Conservation (phyloP, 2,888 invertebrate species). For the Aphodius granarius region DNA sequence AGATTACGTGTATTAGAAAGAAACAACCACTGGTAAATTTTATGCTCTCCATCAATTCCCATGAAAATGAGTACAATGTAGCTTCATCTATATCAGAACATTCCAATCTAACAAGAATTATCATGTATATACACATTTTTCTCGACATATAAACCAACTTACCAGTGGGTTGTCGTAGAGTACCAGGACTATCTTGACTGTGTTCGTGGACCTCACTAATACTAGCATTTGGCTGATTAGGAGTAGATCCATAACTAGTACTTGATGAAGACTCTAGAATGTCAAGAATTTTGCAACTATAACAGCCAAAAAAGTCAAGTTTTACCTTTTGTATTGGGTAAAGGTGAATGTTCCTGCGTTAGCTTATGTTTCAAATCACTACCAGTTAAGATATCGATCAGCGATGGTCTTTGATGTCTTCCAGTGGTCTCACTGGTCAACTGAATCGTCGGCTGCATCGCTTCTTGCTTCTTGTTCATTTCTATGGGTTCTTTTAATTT, state of each 20-base stretch:
- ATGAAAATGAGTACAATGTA: too few species aligned
- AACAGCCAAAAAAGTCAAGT: constrained; percentile 35
- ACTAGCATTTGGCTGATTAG: constrained; percentile 46
- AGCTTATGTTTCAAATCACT: constrained; percentile 50
- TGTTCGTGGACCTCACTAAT: constrained; percentile 43
- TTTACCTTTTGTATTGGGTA: constrained; percentile 44
- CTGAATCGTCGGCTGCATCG: constrained; percentile 53
- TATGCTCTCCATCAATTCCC: not conserved
- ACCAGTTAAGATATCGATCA: constrained; percentile 70
- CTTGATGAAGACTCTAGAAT: constrained; percentile 47
- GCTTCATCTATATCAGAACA: too few species aligned
- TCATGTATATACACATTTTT: not conserved
- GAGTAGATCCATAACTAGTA: constrained; percentile 50
- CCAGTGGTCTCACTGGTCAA: constrained; percentile 55
- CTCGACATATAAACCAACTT: not conserved
- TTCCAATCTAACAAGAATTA: not conserved
- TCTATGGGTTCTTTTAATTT: constrained; percentile 38
- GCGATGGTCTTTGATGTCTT: constrained; percentile 65
- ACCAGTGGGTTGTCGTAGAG: not conserved
- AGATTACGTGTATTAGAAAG: too few species aligned
- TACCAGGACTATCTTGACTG: constrained; percentile 33
- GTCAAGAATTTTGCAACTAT: not conserved
- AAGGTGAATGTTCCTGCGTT: constrained; percentile 33
- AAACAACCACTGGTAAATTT: not conserved
- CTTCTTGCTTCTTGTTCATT: constrained; percentile 49